These are phyloP conservation scores for Stenchaetothrips biformis DNA, from an alignment of 2,888 invertebrate genomes.

Conservation along the genomic window DNA sequence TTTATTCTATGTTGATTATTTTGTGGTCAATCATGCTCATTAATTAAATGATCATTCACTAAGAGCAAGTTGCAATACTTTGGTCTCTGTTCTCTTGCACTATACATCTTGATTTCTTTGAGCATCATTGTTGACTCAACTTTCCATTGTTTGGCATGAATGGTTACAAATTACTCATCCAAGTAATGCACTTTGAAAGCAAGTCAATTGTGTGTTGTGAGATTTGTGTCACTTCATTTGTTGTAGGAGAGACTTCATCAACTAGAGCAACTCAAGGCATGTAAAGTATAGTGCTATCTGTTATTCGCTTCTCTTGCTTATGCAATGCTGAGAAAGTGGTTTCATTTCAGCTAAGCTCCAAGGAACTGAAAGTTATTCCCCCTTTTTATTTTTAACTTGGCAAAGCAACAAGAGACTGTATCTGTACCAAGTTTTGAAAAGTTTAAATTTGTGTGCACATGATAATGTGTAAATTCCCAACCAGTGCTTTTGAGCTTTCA, in stretches of 20 bases:
- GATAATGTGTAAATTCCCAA: no score
- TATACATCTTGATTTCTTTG: no score
- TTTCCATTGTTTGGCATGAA: background rate
- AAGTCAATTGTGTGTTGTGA: background rate
- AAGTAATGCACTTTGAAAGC: slow-evolving; percentile 36
- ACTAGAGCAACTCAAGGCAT: slow-evolving; percentile 58
- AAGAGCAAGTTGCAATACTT: no score
- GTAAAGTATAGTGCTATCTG: slow-evolving; percentile 48
- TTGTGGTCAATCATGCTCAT: no score
- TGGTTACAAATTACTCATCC: background rate
- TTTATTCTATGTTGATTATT: background rate
- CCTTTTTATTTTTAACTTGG: no score
- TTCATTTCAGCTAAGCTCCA: background rate
- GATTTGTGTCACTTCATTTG: slow-evolving; percentile 41
- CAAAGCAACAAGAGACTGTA: background rate
- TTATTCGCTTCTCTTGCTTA: slow-evolving; percentile 33
- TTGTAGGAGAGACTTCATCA: slow-evolving; percentile 57
- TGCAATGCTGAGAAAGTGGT: background rate
- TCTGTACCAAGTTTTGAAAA: background rate
- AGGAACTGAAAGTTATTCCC: no score
- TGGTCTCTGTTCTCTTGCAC: no score
- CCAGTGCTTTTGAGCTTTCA: no score
- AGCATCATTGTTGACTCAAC: no score
- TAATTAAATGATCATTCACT: no score
- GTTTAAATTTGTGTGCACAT: background rate